Conservation (phyloP, 2,113 vertebrate genomes). For the Rhagologus leucostigma region DNA sequence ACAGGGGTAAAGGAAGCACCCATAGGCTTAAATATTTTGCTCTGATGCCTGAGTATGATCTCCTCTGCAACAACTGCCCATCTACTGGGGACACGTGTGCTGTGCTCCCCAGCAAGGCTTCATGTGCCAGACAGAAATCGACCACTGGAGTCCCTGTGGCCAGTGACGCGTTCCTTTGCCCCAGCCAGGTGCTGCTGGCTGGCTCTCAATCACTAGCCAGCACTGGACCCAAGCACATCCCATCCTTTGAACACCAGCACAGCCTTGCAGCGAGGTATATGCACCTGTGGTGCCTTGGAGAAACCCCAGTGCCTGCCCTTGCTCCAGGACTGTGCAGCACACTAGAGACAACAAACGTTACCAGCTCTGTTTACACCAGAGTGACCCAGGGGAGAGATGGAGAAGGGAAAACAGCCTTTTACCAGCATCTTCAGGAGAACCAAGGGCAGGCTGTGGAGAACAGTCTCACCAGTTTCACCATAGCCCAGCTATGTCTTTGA, state of each 20-base stretch:
- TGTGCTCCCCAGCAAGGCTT: background rate
- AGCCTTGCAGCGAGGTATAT: accelerated
- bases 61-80: background rate
- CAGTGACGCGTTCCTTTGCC: accelerated
- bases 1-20: background rate
- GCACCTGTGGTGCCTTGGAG: accelerated
- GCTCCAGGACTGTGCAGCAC: background rate
- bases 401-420: background rate
- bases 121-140: background rate
- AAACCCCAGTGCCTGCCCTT: background rate
- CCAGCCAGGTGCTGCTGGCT: background rate
- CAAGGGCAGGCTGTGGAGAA: background rate
- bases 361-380: background rate
- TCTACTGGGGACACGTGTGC: accelerated
- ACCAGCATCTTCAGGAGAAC: background rate
- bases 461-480: background rate
- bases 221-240: background rate
- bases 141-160: background rate
- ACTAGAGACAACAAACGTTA: background rate
- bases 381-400: background rate
- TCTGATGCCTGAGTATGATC: background rate
- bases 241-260: background rate
- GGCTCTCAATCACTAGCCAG: background rate
- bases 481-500: background rate
- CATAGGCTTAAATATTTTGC: background rate